Base-by-base conservation (phyloP, 2,888 invertebrate species). In the Trachelus troglodyta region DNA sequence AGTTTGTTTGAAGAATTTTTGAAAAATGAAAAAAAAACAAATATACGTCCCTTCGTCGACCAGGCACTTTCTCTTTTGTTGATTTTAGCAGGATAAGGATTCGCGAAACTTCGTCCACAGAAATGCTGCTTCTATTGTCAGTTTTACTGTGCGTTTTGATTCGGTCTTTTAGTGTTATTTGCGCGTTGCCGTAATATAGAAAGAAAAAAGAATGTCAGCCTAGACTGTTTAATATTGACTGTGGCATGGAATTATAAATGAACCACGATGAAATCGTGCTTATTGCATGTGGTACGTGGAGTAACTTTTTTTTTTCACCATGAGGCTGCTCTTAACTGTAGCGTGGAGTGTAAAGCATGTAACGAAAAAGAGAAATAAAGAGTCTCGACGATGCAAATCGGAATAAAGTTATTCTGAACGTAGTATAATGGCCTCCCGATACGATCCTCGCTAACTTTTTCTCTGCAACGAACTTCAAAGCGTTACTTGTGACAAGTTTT, bases 181-280 rank as follows among this genome's bases (percentile, higher is more conserved):
- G 35, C 12, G 12, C 9, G 56, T 56, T 6, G 6, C 56, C 4
- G 12, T 15, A 15, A 23, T 9, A 23, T 23, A 23, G 56, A 23
- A 23, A 23, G 23, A 34, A 56, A 56, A 23, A 56, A 11, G 33
- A 40, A 40, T 0, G 2, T 56, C 2, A 23, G 56, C 23, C 9
- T 23, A 35, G 74, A 80, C 79, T 82, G 76, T 76, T 76, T 79
- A 77, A 79, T 78, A 77, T 82, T 77, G 40, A 75, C 77, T 68
- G n/a, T 34, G 33, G 31, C 75, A 77, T 76, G 77, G 77, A 77
- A 79, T 73, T 75, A 75, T 68, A 76, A 56, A 56, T 56, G 23
- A 56, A 9, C 23, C 56, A 23, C 56, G 56, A 56, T 56, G 9
- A 15, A 56, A 23, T 56, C 56, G 56, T 56, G 15, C 23, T 23